Percentiles rank a stretch among this genome's conserved stretches.
Evolutionary conservation across 2,888 invertebrate genomes (phyloP).

Genomic region (Hemithea aestivaria): DNA sequence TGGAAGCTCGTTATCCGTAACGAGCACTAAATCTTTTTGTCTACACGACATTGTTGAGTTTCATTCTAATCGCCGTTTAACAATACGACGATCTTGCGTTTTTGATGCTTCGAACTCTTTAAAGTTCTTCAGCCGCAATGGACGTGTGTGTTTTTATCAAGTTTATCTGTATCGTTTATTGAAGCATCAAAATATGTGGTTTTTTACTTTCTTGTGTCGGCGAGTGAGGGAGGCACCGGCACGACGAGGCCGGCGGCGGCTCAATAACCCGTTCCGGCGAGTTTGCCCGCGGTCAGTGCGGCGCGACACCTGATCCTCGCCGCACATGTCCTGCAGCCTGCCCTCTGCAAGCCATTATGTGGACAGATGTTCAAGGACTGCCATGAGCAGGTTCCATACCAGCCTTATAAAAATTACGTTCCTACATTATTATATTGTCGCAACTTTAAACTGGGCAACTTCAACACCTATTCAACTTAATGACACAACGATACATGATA

Average conservation of each 20-base stretch:
- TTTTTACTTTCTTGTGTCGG: conserved; percentile 51
- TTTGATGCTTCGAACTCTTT: conserved; percentile 23
- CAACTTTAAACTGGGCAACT: neutral
- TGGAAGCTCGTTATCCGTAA: conserved; percentile 51
- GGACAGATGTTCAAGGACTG: conserved; percentile 57
- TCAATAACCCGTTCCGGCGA: conserved; percentile 57
- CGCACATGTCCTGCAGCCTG: conserved; percentile 56
- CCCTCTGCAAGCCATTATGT: conserved; percentile 35
- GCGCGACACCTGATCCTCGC: conserved; percentile 72
- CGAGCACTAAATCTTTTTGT: conserved; percentile 46
- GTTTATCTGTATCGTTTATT: conserved; percentile 35
- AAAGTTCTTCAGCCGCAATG: conserved; percentile 32
- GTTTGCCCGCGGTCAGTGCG: conserved; percentile 68
- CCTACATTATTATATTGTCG: conserved; percentile 1
- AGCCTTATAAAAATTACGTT: conserved; percentile 8
- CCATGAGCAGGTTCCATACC: conserved; percentile 33
- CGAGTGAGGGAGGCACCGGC: conserved; percentile 21
- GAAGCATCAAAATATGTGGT: conserved; percentile 40
- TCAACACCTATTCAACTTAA: too few relatives aligned
- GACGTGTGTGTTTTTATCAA: conserved; percentile 28
- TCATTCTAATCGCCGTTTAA: conserved; percentile 40
- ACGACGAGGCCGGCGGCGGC: conserved; percentile 36
- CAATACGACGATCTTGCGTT: conserved; percentile 13
- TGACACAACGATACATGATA: too few relatives aligned
- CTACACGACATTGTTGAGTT: conserved; percentile 45